These are phyloP conservation scores for Aythya baeri DNA, from an alignment of 2,113 vertebrate species.

Conservation along the genomic window DNA sequence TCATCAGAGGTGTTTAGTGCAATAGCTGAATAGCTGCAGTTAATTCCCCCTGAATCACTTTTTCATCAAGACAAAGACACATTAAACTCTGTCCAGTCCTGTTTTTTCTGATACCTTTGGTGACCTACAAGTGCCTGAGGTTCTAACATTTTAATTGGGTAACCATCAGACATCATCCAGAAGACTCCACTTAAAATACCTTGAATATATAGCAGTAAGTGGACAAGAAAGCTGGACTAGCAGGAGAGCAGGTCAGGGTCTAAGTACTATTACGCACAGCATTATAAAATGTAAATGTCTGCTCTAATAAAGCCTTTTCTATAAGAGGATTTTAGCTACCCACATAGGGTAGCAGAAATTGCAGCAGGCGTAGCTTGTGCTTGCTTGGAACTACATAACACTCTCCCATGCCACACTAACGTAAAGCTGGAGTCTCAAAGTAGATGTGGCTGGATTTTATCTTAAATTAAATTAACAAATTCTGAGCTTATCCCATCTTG, in stretches of 20 bases:
- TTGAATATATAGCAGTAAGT: neutral
- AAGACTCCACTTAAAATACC: neutral
- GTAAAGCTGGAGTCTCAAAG: neutral
- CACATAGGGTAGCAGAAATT: neutral
- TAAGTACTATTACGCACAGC: neutral
- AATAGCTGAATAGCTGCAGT: neutral
- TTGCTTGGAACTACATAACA: neutral
- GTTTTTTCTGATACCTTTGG: neutral
- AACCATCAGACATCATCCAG: neutral
- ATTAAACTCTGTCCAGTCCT: neutral
- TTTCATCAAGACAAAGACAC: neutral
- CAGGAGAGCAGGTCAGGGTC: neutral
- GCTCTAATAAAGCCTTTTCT: neutral
- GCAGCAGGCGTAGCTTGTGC: neutral
- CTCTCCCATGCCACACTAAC: neutral
- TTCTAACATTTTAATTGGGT: neutral
- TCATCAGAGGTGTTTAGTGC: neutral
- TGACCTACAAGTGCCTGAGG: neutral
- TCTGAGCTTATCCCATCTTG: neutral
- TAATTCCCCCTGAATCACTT: neutral
- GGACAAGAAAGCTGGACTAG: neutral
- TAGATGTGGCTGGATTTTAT: neutral
- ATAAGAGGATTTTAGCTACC: neutral
- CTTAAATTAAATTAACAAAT: neutral
- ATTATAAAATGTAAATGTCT: neutral